Evolutionary conservation across 2,888 invertebrate genomes (phyloP).

Genomic region (Nebria salina): DNA sequence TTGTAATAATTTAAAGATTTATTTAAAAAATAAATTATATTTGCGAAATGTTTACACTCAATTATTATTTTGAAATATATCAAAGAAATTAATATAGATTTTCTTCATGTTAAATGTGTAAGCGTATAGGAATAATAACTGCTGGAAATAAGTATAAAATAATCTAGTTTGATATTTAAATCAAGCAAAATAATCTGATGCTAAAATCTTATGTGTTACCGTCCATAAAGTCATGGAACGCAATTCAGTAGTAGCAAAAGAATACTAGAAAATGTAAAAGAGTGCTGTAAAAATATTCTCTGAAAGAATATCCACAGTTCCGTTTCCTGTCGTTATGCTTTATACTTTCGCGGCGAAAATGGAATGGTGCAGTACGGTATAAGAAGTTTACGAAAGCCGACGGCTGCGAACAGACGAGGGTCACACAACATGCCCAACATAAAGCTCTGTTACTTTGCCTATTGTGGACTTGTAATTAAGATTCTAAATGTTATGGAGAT

Average conservation of each 20-base stretch:
- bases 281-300: conserved; percentile 60
- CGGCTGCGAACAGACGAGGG: not conserved
- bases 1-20: too few species aligned
- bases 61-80: too few species aligned
- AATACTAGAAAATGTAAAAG: conserved; percentile 55
- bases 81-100: too few species aligned
- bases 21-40: too few species aligned
- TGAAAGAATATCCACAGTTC: conserved; percentile 59
- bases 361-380: not conserved
- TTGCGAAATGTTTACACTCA: too few species aligned
- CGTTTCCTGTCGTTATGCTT: conserved; percentile 59
- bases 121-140: too few species aligned
- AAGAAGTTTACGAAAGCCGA: not conserved
- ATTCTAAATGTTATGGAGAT: too few species aligned
- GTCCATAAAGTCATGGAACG: conserved; percentile 26
- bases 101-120: too few species aligned
- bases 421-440: not conserved
- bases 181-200: not conserved
- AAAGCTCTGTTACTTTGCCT: not conserved
- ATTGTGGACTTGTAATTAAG: not conserved
- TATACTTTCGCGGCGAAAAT: not conserved
- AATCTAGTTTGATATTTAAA: not conserved
- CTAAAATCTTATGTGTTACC: conserved; percentile 14
- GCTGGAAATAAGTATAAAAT: not conserved
- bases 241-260: conserved; percentile 8